Conservation (phyloP, 2,888 invertebrate genomes). For the Ophion ventricosus region DNA sequence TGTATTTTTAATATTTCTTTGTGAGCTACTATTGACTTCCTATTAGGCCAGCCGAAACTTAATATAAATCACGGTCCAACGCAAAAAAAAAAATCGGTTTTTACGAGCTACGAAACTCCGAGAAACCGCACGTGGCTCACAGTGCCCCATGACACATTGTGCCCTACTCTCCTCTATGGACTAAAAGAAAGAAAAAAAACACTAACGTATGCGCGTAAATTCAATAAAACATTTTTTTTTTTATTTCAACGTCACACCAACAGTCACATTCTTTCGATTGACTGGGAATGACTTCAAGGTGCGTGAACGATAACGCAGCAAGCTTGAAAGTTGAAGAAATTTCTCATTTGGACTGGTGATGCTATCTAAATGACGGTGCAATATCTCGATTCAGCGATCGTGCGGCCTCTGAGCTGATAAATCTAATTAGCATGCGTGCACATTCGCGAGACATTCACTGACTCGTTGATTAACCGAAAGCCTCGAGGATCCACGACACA, state of each 20-base stretch:
- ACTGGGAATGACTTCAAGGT: constrained; percentile 1
- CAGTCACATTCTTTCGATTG: not conserved
- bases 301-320: constrained; percentile 3
- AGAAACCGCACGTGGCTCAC: too few species aligned
- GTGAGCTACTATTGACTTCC: too few species aligned
- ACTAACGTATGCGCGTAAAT: not conserved
- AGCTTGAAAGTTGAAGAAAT: constrained; percentile 36
- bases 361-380: constrained; percentile 35
- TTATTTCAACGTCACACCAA: not conserved
- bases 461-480: constrained; percentile 43
- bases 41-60: too few species aligned
- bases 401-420: constrained; percentile 31
- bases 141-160: too few species aligned
- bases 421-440: constrained; percentile 38
- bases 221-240: not conserved
- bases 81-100: too few species aligned
- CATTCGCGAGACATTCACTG: not conserved
- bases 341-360: constrained; percentile 11
- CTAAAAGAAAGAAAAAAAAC: too few species aligned
- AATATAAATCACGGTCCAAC: too few species aligned
- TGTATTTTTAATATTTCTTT: too few species aligned
- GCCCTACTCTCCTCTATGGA: too few species aligned
- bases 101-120: too few species aligned
- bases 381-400: constrained; percentile 49
- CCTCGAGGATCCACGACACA: not conserved